Conservation (phyloP, 1,140 invertebrate genomes). For the Gonatopus flavifemur region DNA sequence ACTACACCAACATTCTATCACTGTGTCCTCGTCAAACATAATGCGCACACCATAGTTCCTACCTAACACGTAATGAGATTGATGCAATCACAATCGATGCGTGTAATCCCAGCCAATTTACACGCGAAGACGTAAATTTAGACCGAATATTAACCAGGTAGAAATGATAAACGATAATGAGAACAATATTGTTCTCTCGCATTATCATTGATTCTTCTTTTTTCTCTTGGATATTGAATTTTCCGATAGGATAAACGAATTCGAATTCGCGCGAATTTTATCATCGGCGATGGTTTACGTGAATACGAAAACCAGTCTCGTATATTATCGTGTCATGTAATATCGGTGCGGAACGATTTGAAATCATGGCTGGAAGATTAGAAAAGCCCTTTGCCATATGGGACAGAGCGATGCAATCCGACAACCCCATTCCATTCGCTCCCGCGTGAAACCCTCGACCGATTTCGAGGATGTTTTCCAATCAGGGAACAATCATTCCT, state of each 20-base stretch:
- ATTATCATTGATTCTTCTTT: constrained; percentile 1
- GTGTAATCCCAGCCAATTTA: constrained; percentile 50
- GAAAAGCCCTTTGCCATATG: constrained; percentile 15
- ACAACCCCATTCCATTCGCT: constrained; percentile 5
- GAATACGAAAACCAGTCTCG: neutral
- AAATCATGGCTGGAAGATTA: constrained; percentile 15
- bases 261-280: neutral
- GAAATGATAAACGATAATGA: constrained; percentile 34
- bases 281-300: neutral
- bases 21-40: constrained; percentile 38
- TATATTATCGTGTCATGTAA: constrained; percentile 5
- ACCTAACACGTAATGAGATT: constrained; percentile 45
- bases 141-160: constrained; percentile 31
- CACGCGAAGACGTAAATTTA: too few relatives aligned
- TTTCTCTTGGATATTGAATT: neutral
- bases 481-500: constrained; percentile 50
- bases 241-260: neutral
- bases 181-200: constrained; percentile 10
- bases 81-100: constrained; percentile 48
- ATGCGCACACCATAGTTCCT: constrained; percentile 12
- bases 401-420: neutral
- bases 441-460: constrained; percentile 26
- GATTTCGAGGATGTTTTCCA: constrained; percentile 38
- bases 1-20: constrained; percentile 11
- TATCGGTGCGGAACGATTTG: constrained; percentile 1